These are phyloP conservation scores for Stratiomys singularior DNA, from an alignment of 2,888 invertebrate species.

Conservation along the genomic window DNA sequence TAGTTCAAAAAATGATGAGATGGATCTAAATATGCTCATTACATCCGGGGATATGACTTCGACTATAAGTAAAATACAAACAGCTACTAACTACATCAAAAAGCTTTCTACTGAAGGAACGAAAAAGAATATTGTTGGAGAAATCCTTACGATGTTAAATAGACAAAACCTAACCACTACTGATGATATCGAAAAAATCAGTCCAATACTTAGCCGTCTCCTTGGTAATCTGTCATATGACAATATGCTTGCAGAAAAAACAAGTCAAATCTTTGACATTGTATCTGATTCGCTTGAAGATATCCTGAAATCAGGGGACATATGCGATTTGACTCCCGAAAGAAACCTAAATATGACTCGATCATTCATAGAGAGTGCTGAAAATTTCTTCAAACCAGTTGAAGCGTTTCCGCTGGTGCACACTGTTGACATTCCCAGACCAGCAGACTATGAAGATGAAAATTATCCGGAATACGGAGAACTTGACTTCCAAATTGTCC, in stretches of 20 bases:
- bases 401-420: conserved; percentile 40
- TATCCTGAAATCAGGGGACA: conserved; percentile 2
- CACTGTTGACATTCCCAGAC: not conserved
- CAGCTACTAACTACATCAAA: not conserved
- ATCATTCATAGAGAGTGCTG: conserved; percentile 12
- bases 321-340: conserved; percentile 4
- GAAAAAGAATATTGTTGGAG: not conserved
- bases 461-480: conserved; percentile 51
- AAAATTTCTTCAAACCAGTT: conserved; percentile 43
- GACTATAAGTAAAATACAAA: not conserved
- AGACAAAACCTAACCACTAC: not conserved
- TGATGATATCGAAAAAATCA: not conserved
- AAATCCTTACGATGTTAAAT: not conserved
- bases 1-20: too few relatives aligned
- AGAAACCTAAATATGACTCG: conserved; percentile 13
- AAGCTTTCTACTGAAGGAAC: not conserved
- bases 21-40: not conserved
- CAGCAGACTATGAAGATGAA: conserved; percentile 39
- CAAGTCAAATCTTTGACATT: conserved; percentile 14
- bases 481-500: conserved; percentile 42
- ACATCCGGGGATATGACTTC: conserved; percentile 19
- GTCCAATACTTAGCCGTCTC: not conserved
- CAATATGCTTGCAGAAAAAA: conserved; percentile 21
- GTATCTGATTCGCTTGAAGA: conserved; percentile 21
- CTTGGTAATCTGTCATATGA: not conserved